Evolutionary conservation across 2,113 vertebrate genomes (phyloP).

Genomic region (Peromyscus californicus): DNA sequence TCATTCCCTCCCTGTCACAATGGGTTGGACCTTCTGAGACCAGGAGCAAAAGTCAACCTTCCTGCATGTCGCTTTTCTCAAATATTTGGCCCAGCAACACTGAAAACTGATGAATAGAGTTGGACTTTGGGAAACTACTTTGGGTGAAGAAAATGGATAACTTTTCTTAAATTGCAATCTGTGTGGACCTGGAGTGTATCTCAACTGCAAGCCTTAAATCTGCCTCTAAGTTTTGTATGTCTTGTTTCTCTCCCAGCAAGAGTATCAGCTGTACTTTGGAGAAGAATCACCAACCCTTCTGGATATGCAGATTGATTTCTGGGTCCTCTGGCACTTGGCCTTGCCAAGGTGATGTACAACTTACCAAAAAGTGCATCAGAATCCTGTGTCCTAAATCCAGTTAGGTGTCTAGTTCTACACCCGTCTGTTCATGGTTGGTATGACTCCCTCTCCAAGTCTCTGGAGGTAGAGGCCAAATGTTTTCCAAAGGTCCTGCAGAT

Average conservation of each 20-base stretch:
- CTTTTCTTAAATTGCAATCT: not conserved
- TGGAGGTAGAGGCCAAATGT: not conserved
- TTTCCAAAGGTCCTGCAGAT: not conserved
- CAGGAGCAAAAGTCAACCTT: not conserved
- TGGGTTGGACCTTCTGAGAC: not conserved
- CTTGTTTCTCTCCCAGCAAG: not conserved
- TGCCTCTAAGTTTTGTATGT: not conserved
- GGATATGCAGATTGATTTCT: not conserved
- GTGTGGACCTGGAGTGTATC: not conserved
- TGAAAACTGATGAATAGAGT: not conserved
- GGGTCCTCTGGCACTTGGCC: not conserved
- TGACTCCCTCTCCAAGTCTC: not conserved
- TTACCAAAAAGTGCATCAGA: not conserved
- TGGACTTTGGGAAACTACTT: not conserved
- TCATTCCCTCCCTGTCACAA: not conserved
- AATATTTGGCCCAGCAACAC: not conserved
- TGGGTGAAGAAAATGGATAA: not conserved
- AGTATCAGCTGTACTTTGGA: not conserved
- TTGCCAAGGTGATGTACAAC: not conserved
- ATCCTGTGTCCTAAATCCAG: not conserved
- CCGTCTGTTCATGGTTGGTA: not conserved
- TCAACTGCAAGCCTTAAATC: not conserved
- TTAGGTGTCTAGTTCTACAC: not conserved
- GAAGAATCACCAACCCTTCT: not conserved
- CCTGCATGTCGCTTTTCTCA: not conserved